A percentile compares a stretch with the other conserved stretches of the same genome.
phyloP scores from a whole-genome alignment of 2,888 invertebrate genomes.

The Eumerus sabulonum region DNA sequence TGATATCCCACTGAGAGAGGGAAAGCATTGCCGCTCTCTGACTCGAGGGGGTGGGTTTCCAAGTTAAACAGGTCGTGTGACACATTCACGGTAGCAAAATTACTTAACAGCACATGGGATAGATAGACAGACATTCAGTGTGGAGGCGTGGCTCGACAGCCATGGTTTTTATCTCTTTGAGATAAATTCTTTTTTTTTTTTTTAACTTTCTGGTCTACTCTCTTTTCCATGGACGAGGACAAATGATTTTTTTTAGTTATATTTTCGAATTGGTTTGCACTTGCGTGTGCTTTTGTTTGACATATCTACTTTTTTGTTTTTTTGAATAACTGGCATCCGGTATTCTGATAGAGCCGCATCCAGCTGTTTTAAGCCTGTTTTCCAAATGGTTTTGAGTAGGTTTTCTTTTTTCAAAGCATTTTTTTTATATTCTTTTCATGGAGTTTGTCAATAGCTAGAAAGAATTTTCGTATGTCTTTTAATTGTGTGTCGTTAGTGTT shows the following conservation, averaged over 20 bases:
- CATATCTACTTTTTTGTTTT: constrained; percentile 1
- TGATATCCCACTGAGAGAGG: constrained; percentile 34
- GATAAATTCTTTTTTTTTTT: constrained; percentile 1
- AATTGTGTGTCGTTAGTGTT: background rate
- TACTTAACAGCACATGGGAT: background rate
- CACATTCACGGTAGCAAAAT: constrained; percentile 38
- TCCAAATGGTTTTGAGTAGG: constrained; percentile 35
- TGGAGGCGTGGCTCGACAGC: constrained; percentile 41
- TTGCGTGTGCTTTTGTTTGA: constrained; percentile 42
- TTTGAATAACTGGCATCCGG: constrained; percentile 5
- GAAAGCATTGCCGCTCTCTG: constrained; percentile 38
- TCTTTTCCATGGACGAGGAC: constrained; percentile 21
- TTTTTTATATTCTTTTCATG: constrained; percentile 7
- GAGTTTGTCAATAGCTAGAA: background rate
- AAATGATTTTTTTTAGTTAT: background rate
- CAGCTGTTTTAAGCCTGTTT: constrained; percentile 54
- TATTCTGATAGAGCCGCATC: constrained; percentile 43
- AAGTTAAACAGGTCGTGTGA: constrained; percentile 25
- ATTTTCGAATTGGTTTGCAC: constrained; percentile 31
- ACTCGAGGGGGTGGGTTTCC: constrained; percentile 61
- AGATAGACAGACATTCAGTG: constrained; percentile 4
- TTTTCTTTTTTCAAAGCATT: constrained; percentile 22
- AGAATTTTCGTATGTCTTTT: background rate
- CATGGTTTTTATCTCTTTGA: constrained; percentile 26
- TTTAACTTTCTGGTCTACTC: constrained; percentile 15